phyloP scores from a whole-genome alignment of 2,888 invertebrate species.

The Eupsilia transversa region DNA sequence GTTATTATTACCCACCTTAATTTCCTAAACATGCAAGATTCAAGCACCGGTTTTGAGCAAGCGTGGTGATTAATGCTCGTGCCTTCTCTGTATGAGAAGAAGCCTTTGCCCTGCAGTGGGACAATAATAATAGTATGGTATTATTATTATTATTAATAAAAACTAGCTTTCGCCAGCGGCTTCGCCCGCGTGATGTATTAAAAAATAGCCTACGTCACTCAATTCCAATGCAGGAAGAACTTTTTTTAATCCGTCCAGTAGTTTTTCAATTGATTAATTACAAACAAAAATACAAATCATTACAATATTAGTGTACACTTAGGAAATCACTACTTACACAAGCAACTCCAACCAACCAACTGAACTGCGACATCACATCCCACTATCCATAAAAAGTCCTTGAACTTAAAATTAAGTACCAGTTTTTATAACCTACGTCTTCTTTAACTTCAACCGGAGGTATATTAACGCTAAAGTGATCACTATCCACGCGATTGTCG shows the following conservation, averaged over 20 bases:
- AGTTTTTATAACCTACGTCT: slow-evolving; percentile 67
- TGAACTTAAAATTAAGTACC: slow-evolving; percentile 5
- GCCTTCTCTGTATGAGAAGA: too few relatives aligned
- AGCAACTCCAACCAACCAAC: background rate
- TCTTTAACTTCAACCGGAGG: slow-evolving; percentile 83
- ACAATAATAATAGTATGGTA: too few relatives aligned
- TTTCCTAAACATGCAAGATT: background rate
- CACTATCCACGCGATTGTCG: slow-evolving; percentile 92
- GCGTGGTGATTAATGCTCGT: background rate
- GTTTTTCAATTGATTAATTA: too few relatives aligned
- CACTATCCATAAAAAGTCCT: background rate
- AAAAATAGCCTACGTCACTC: too few relatives aligned
- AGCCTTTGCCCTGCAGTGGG: too few relatives aligned
- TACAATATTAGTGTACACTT: too few relatives aligned
- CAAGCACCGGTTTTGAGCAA: background rate
- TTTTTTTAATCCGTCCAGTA: too few relatives aligned
- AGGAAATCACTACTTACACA: background rate
- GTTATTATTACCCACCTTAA: background rate
- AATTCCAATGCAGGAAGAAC: too few relatives aligned
- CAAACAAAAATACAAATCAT: too few relatives aligned
- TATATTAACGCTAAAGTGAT: slow-evolving; percentile 91
- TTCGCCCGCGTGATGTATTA: too few relatives aligned
- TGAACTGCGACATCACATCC: background rate
- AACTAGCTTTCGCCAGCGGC: too few relatives aligned
- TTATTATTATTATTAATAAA: too few relatives aligned